A percentile compares a stretch with the other conserved stretches of the same genome.
phyloP scores from a whole-genome alignment of 2,113 vertebrate species.

The Tetrao urogallus region DNA sequence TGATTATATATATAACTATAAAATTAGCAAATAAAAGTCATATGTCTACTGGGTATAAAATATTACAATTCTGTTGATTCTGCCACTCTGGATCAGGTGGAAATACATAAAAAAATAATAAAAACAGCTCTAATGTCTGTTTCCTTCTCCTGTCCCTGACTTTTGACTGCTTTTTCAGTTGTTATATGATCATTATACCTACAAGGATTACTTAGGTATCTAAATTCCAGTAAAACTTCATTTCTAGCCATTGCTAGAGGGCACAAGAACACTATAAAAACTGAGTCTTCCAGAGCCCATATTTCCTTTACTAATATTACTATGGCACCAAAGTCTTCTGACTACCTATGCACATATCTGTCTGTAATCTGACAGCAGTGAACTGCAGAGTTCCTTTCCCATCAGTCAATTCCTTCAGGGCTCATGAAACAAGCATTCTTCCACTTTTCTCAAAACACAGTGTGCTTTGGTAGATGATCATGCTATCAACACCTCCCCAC shows the following conservation, averaged over 20 bases:
- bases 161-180: neutral
- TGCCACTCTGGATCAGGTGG: neutral
- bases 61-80: neutral
- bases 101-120: neutral
- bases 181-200: neutral
- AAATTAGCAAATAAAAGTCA: neutral
- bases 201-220: neutral
- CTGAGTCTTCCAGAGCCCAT: neutral
- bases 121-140: neutral
- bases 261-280: neutral
- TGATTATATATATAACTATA: neutral
- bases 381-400: slow-evolving; percentile 18
- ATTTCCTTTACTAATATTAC: neutral
- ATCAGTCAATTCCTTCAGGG: slow-evolving; percentile 30
- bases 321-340: neutral
- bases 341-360: slow-evolving; percentile 5
- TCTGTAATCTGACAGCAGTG: neutral
- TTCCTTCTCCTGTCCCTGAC: neutral
- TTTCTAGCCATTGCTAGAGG: neutral
- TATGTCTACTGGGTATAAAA: neutral
- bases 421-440: slow-evolving; percentile 43
- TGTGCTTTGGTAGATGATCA: slow-evolving; percentile 13
- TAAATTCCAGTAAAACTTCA: neutral
- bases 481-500: neutral
- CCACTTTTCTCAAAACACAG: neutral